A percentile compares a stretch with the other conserved stretches of the same genome.
Conservation (phyloP, 2,797 vertebrate species). For the Sus cebifrons region DNA sequence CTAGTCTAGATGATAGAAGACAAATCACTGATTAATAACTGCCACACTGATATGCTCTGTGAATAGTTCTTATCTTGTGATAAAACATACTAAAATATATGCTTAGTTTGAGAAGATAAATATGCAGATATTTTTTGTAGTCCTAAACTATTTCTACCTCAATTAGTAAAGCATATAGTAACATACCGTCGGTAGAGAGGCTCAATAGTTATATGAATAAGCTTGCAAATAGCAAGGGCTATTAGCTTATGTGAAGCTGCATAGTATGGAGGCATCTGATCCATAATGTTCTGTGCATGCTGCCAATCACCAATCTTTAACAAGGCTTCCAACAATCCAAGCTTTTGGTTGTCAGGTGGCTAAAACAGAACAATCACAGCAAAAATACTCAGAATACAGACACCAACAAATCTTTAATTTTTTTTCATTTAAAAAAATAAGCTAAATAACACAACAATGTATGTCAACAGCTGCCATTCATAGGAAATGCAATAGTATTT, state of each 20-base stretch:
- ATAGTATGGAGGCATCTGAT: constrained; percentile 98
- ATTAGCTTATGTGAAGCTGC: constrained; percentile 97
- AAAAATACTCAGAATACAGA: constrained; percentile 65
- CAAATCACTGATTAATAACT: constrained; percentile 43
- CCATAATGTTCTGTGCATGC: constrained; percentile 98
- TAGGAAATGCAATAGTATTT: constrained; percentile 33
- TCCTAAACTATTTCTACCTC: constrained; percentile 61
- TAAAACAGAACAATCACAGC: constrained; percentile 87
- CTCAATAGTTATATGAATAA: constrained; percentile 97
- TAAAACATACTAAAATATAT: constrained; percentile 27
- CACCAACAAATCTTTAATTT: constrained; percentile 47
- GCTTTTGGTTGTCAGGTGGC: constrained; percentile 99
- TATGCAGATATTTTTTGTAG: constrained; percentile 17
- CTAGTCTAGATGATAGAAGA: constrained; percentile 11
- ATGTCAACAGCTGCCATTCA: constrained; percentile 23
- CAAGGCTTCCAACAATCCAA: constrained; percentile 97
- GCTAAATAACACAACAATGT: constrained; percentile 23
- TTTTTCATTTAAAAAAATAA: constrained; percentile 56
- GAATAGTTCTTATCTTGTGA: constrained; percentile 53
- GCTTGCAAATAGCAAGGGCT: constrained; percentile 96
- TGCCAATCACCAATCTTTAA: constrained; percentile 98
- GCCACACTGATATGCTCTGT: constrained; percentile 1
- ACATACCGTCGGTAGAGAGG: constrained; percentile 97
- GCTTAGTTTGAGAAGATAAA: constrained; percentile 55
- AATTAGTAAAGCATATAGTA: constrained; percentile 41